Base-by-base conservation (phyloP, 2,113 vertebrate species). In the Podocnemis expansa region DNA sequence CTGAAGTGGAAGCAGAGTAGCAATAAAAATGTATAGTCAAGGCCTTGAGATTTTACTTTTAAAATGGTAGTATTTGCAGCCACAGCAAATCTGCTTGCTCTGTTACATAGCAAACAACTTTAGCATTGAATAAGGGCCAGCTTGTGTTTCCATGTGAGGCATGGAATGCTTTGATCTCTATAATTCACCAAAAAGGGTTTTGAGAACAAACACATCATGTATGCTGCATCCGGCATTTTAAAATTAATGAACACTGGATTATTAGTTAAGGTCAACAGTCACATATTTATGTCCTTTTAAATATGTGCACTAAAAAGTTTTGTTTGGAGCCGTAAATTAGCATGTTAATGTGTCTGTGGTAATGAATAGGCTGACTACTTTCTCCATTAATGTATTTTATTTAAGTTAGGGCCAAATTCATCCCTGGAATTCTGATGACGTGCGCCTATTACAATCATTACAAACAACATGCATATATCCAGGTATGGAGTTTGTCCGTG, bases 271-370 rank as follows among this genome's bases (percentile, higher is more conserved):
- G 27, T 16, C 76, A 31, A 6, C 54, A 27, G 31, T 22, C 91
- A 13, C 7, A 31, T 41, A 27, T 16, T 31, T 31, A 87, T 31
- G 31, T 92, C 31, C 31, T 63, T 63, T 63, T 63, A 78, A 9
- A 34, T 70, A 16, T 6, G 87, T 84, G 83, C 85, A 80, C 9
- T 14, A 11, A 67, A 67, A 80, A 78, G 63, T 47, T 51, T 75
- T 38, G 84, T 93, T 87, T 75, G 84, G 21, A 76, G 86, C 80
- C 51, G 27, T 80, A 82, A 85, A 91, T 91, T 87, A 31, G 12
- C 9, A 1, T 81, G 43, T 75, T 75, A 75, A 24, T 75, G 41
- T 27, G 38, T 27, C 41, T 27, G 27, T 38, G 25, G 70, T 75
- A 12, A 45, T 75, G 5, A 67, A 43, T 75, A 24, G 38, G 24